Evolutionary conservation across 1,140 invertebrate species (phyloP).

Genomic region (Brachionus rubens): DNA sequence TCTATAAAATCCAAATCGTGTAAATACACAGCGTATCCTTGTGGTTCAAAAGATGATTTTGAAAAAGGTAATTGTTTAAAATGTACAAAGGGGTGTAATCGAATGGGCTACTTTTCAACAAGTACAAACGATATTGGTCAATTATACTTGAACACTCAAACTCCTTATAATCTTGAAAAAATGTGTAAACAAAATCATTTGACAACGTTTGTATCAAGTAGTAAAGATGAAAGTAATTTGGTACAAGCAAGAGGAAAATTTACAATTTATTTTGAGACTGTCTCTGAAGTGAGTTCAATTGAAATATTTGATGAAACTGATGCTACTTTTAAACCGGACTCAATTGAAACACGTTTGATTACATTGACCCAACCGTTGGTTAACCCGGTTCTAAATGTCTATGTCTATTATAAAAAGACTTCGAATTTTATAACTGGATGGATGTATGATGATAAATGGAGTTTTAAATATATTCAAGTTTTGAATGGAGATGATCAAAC

Average conservation of each 20-base stretch:
- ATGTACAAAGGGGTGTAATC: neutral
- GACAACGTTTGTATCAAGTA: neutral
- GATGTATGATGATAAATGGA: neutral
- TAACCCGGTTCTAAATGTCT: neutral
- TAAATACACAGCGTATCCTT: neutral
- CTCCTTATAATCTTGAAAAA: neutral
- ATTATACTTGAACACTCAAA: neutral
- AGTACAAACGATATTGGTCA: neutral
- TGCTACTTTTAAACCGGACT: neutral
- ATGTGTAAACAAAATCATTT: neutral
- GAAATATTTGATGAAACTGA: neutral
- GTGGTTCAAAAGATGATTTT: neutral
- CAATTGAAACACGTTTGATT: neutral
- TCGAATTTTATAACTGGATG: neutral
- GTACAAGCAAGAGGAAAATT: neutral
- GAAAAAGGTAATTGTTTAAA: neutral
- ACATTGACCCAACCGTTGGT: neutral
- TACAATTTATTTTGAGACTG: neutral
- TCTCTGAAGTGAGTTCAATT: neutral
- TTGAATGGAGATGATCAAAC: constrained; percentile 22
- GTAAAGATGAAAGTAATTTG: neutral
- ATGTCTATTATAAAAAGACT: neutral
- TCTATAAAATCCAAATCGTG: neutral
- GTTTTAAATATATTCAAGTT: neutral
- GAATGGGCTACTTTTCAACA: neutral